These are phyloP conservation scores for Elegia similella DNA, from an alignment of 2,888 invertebrate genomes.

Conservation along the genomic window DNA sequence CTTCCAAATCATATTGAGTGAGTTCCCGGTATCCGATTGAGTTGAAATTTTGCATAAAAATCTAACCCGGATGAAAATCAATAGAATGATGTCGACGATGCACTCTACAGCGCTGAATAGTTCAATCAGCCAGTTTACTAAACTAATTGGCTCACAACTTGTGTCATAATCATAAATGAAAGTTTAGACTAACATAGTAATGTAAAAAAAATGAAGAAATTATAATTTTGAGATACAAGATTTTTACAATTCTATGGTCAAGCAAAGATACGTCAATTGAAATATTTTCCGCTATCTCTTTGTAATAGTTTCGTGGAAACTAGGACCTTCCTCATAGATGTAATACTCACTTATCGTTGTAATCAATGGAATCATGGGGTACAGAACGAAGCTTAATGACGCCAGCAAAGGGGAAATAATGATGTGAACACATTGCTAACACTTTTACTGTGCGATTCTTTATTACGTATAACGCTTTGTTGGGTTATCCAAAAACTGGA, in stretches of 20 bases:
- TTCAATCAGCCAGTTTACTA: no score
- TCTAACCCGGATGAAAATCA: no score
- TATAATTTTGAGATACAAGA: no score
- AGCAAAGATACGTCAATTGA: background rate
- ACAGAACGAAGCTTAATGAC: conserved; percentile 69
- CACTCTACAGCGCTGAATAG: no score
- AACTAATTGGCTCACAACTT: no score
- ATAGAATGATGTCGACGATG: no score
- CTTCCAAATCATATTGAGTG: no score
- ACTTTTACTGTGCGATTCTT: conserved; percentile 46
- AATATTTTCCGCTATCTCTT: background rate
- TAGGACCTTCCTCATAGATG: conserved; percentile 36
- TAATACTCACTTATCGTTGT: conserved; percentile 46
- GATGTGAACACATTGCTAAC: conserved; percentile 63
- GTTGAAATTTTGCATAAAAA: no score
- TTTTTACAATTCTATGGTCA: background rate
- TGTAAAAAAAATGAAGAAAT: no score
- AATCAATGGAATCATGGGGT: conserved; percentile 51
- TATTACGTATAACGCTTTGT: conserved; percentile 33
- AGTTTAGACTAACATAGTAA: no score
- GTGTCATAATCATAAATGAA: no score
- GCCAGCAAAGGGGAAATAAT: conserved; percentile 49
- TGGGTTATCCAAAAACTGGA: background rate
- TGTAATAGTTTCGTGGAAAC: conserved; percentile 45
- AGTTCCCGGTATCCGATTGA: no score